phyloP scores from a whole-genome alignment of 2,888 invertebrate species.

The Hololepta plana region DNA sequence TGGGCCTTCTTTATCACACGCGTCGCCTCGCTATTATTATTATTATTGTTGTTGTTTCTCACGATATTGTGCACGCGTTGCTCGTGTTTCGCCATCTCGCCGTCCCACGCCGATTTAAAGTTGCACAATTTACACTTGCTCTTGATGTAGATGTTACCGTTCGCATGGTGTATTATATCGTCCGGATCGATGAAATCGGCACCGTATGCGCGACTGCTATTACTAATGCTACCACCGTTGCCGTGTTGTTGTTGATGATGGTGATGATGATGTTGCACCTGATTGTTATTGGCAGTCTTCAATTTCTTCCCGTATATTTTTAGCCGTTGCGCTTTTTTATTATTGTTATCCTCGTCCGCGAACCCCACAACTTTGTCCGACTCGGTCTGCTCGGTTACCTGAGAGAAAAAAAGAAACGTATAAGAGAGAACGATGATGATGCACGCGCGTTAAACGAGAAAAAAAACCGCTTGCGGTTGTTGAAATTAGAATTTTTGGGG shows the following conservation, averaged over 20 bases:
- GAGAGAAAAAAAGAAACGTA: no score
- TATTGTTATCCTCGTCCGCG: constrained; percentile 12
- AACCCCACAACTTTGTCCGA: no score
- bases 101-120: constrained; percentile 36
- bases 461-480: no score
- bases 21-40: constrained; percentile 10
- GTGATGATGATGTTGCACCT: constrained; percentile 14
- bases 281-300: constrained; percentile 12
- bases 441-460: no score
- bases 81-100: constrained; percentile 36
- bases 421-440: no score
- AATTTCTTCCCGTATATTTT: constrained; percentile 14
- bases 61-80: constrained; percentile 27
- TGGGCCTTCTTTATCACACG: constrained; percentile 24
- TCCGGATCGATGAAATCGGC: constrained; percentile 33
- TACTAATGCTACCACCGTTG: constrained; percentile 6
- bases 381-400: no score
- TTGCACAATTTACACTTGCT: constrained; percentile 34
- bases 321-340: constrained; percentile 12
- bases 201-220: constrained; percentile 16
- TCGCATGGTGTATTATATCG: constrained; percentile 26
- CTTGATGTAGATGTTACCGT: constrained; percentile 28
- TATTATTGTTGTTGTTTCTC: constrained; percentile 12
- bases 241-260: no score
- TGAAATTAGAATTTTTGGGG: no score